Conservation (phyloP, 2,113 vertebrate genomes). For the Alces alces region DNA sequence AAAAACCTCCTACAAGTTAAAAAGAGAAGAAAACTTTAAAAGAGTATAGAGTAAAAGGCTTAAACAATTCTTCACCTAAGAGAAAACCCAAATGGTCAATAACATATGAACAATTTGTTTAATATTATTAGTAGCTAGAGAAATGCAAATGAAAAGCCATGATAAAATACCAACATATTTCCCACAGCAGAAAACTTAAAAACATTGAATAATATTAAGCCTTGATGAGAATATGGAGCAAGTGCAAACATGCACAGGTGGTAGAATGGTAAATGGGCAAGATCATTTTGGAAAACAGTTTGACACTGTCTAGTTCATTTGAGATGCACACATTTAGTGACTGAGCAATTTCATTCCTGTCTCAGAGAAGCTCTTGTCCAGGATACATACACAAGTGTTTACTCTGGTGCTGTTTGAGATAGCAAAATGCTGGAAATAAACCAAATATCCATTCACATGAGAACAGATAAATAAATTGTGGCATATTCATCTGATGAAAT, state of each 20-base stretch:
- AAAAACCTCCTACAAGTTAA: neutral
- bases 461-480: neutral
- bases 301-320: neutral
- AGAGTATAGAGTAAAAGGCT: neutral
- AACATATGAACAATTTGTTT: neutral
- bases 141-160: neutral
- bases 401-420: neutral
- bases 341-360: neutral
- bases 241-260: neutral
- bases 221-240: neutral
- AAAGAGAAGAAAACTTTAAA: neutral
- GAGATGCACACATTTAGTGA: neutral
- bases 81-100: neutral
- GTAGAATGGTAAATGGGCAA: neutral
- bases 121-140: neutral
- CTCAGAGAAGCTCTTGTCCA: neutral
- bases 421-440: neutral
- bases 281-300: neutral
- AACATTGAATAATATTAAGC: neutral
- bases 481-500: neutral
- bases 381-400: neutral
- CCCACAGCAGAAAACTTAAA: neutral
- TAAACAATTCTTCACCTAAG: neutral
- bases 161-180: neutral
- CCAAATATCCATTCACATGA: neutral